These are phyloP conservation scores for Meghimatium bilineatum DNA, from an alignment of 2,888 invertebrate genomes.

Conservation along the genomic window DNA sequence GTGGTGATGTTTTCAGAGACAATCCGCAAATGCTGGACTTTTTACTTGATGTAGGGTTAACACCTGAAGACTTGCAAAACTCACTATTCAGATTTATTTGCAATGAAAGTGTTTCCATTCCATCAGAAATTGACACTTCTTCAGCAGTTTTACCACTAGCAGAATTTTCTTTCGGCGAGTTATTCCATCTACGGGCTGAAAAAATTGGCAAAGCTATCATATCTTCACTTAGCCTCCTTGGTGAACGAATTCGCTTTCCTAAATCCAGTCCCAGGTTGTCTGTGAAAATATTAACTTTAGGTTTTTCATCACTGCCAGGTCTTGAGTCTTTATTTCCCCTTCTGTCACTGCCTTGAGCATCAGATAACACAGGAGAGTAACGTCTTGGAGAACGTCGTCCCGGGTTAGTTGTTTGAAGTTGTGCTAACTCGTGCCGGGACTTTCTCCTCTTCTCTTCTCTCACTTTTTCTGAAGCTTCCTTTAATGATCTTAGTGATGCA, in stretches of 20 bases:
- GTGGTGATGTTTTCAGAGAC: not conserved
- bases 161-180: constrained; percentile 32
- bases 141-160: constrained; percentile 4
- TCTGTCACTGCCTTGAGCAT: constrained; percentile 1
- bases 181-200: constrained; percentile 32
- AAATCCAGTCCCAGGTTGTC: constrained; percentile 43
- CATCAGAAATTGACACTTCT: constrained; percentile 19
- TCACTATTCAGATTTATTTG: not conserved
- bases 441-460: constrained; percentile 41
- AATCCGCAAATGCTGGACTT: constrained; percentile 2
- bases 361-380: constrained; percentile 16
- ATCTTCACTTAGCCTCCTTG: constrained; percentile 49
- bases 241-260: constrained; percentile 50
- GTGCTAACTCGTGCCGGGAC: not conserved
- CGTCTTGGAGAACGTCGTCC: constrained; percentile 30
- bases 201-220: constrained; percentile 47
- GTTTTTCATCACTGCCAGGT: constrained; percentile 31
- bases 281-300: constrained; percentile 48
- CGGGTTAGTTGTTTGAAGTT: not conserved
- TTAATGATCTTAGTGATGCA: constrained; percentile 33
- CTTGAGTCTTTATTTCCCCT: not conserved
- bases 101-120: constrained; percentile 15
- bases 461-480: constrained; percentile 40
- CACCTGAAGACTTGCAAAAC: constrained; percentile 17
- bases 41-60: constrained; percentile 20